A percentile compares a stretch with the other conserved stretches of the same genome.
Evolutionary conservation across 2,888 invertebrate species (phyloP).

Genomic region (Dasypogon diadema): DNA sequence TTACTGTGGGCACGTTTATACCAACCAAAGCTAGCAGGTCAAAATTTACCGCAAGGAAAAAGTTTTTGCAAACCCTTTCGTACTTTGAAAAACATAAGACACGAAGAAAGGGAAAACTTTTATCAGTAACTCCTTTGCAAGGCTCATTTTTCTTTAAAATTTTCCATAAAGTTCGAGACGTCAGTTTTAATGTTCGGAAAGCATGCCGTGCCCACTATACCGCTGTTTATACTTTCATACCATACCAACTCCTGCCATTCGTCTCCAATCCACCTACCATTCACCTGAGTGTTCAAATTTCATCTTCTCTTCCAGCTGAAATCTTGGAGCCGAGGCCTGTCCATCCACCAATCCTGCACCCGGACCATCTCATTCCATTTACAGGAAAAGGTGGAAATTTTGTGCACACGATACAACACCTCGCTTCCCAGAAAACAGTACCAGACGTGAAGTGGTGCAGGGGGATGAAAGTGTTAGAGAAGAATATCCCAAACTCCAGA

Average conservation of each 20-base stretch:
- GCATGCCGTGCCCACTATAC: slow-evolving; percentile 28
- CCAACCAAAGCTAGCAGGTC: background rate
- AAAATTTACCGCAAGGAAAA: slow-evolving; percentile 5
- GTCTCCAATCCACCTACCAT: background rate
- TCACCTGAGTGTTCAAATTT: slow-evolving; percentile 19
- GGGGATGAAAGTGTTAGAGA: slow-evolving; percentile 23
- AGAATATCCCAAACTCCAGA: slow-evolving; percentile 42
- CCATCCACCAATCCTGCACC: slow-evolving; percentile 22
- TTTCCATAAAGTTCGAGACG: slow-evolving; percentile 42
- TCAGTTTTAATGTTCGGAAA: slow-evolving; percentile 48
- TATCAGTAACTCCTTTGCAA: slow-evolving; percentile 34
- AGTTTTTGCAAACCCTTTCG: slow-evolving; percentile 12
- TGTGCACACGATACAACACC: slow-evolving; percentile 52
- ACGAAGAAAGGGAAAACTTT: background rate
- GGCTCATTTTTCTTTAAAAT: slow-evolving; percentile 38
- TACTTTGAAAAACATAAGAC: background rate
- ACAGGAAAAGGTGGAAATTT: slow-evolving; percentile 49
- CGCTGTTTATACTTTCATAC: slow-evolving; percentile 3
- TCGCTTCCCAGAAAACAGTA: slow-evolving; percentile 38
- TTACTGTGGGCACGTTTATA: no score
- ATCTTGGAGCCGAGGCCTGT: slow-evolving; percentile 4
- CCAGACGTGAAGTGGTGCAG: slow-evolving; percentile 2
- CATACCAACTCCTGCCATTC: background rate
- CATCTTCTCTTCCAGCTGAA: slow-evolving; percentile 12
- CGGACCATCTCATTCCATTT: slow-evolving; percentile 6